These are phyloP conservation scores for Macquaria ambigua DNA, from an alignment of 2,113 vertebrate genomes.

Conservation along the genomic window DNA sequence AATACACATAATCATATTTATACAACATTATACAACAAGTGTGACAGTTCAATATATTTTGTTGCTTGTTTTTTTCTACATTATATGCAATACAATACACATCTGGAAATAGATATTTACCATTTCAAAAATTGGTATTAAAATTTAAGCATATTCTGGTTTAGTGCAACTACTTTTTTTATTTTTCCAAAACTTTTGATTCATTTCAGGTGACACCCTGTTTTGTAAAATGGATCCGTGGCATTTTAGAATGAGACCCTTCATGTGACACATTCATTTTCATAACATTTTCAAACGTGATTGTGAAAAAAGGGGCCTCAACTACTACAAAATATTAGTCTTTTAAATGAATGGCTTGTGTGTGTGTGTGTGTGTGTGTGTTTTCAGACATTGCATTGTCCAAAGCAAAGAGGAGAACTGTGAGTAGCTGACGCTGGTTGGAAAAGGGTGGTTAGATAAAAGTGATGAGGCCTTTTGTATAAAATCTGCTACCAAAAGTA, in stretches of 20 bases:
- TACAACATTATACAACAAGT: neutral
- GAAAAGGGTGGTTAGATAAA: constrained; percentile 57
- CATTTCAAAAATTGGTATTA: neutral
- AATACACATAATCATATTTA: neutral
- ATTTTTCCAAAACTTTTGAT: neutral
- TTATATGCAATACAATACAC: neutral
- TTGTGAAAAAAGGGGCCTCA: constrained; percentile 13
- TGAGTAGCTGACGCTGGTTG: constrained; percentile 32
- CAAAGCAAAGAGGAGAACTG: constrained; percentile 36
- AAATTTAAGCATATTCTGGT: neutral
- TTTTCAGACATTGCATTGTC: constrained; percentile 30
- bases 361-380: constrained; percentile 18
- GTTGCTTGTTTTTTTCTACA: neutral
- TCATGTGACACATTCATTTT: constrained; percentile 35
- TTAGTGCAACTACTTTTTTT: neutral
- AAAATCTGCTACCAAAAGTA: constrained; percentile 60
- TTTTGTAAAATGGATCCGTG: constrained; percentile 27
- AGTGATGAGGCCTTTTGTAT: constrained; percentile 63
- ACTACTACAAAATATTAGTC: constrained; percentile 20
- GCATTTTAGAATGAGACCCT: constrained; percentile 30
- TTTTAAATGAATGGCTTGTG: constrained; percentile 26
- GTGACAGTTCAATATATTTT: neutral
- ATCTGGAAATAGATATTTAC: neutral
- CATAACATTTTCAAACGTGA: constrained; percentile 23
- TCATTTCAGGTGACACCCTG: neutral